Base-by-base conservation (phyloP, 2,888 invertebrate species). In the Laothoe populi region DNA sequence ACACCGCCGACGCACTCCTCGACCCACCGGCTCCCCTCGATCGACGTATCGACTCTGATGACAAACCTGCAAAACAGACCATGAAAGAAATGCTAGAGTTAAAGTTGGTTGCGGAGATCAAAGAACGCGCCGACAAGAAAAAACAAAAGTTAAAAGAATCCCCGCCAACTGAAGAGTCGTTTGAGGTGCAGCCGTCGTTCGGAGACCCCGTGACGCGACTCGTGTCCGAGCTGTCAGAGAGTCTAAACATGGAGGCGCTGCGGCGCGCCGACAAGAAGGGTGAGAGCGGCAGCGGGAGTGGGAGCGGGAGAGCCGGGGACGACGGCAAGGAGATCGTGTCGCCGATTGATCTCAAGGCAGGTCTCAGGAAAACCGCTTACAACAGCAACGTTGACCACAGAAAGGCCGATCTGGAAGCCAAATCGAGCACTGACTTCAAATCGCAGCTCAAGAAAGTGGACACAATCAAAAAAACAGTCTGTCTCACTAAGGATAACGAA, bases 21-120 rank as follows among this genome's bases (percentile, higher is more conserved):
- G 93, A 93, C 0, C 94, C 94, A 70, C 94, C 53, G 38, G 45
- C 63, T 8, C 94, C 45, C 91, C 94, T 78, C 92, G 94, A 94
- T 57, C 92, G 94, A 77, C 92, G 94, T 94, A 91, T 59, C 88
- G 63, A 86, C 83, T 57, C 63, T 11, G 84, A 84, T n/a, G 84
- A 85, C 13, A 78, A 78, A 57, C 75, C 83, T 61, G 79, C 79
- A 66, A 87, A 84, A 68, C 88, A 84, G 61, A 94, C 95, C 35
- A 95, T 96, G 94, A 97, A 97, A 77, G 97, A 97, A 82, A 96
- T 97, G 95, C 91, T 96, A 58, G 97, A 97, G 78, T 86, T 96
- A 58, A 96, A 96, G 81, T 87, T 96, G 26, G 96, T 97, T 57
- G 96, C 96, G 4, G 97, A 97, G 85, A 97, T 97, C 63, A 97